phyloP scores from a whole-genome alignment of 2,797 vertebrate species.

The Mormyrops attenuatus region DNA sequence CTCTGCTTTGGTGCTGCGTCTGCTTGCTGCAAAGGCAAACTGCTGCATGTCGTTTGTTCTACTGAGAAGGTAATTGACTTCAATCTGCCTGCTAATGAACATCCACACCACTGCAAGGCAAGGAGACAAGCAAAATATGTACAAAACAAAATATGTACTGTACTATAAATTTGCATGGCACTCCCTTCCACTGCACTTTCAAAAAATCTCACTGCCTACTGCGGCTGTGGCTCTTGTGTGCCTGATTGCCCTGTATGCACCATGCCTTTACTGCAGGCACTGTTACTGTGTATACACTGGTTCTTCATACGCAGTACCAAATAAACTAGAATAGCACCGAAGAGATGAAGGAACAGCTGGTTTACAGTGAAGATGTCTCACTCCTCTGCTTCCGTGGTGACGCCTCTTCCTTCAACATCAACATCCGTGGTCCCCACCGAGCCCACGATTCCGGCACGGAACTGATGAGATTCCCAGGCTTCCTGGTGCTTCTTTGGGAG shows the following conservation, averaged over 20 bases:
- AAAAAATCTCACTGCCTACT: neutral
- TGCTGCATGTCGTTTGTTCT: neutral
- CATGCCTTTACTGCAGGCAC: neutral
- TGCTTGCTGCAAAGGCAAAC: neutral
- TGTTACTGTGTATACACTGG: neutral
- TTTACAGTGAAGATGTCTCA: neutral
- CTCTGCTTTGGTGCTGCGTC: neutral
- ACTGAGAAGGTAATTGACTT: neutral
- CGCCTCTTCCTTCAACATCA: neutral
- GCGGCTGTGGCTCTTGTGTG: neutral
- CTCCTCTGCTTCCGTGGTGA: neutral
- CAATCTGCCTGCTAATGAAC: neutral
- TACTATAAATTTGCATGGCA: neutral
- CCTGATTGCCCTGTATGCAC: neutral
- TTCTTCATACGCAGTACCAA: neutral
- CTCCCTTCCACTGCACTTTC: neutral
- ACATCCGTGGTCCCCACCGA: neutral
- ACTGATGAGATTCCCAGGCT: conserved; percentile 59
- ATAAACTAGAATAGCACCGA: neutral
- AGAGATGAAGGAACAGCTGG: neutral
- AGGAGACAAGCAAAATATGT: neutral
- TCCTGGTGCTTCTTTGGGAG: conserved; percentile 44
- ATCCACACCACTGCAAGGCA: neutral
- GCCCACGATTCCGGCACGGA: conserved; percentile 46
- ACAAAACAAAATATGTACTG: neutral